Evolutionary conservation across 2,888 invertebrate genomes (phyloP).

Genomic region (Creontiades dilutus): DNA sequence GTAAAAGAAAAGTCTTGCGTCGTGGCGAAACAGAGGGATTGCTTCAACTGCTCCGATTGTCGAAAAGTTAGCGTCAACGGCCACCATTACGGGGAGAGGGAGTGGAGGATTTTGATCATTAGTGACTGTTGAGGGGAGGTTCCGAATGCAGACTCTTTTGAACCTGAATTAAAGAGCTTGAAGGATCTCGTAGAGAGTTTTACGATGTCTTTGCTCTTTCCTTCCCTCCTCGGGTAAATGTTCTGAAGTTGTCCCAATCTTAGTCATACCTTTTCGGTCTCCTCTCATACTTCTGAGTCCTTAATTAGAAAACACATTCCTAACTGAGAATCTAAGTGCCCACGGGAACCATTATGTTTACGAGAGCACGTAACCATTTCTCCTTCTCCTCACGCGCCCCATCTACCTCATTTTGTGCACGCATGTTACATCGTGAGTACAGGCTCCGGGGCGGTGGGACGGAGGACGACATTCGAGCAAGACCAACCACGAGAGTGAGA

Average conservation of each 20-base stretch:
- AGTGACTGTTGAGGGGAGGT: neutral
- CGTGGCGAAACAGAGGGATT: neutral
- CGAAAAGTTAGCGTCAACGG: constrained; percentile 31
- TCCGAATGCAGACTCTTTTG: constrained; percentile 31
- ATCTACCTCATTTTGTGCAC: constrained; percentile 52
- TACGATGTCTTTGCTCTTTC: neutral
- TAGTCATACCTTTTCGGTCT: neutral
- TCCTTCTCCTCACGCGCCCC: constrained; percentile 47
- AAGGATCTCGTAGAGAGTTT: neutral
- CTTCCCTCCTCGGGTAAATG: constrained; percentile 9
- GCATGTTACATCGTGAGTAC: constrained; percentile 42
- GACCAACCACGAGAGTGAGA: neutral
- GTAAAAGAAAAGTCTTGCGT: neutral
- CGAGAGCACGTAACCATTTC: constrained; percentile 51
- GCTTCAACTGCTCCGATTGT: constrained; percentile 8
- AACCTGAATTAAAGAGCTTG: constrained; percentile 38
- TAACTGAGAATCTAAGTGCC: constrained; percentile 56
- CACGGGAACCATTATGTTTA: constrained; percentile 55
- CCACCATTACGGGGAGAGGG: neutral
- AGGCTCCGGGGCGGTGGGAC: neutral
- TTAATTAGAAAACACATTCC: constrained; percentile 59
- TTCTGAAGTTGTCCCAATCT: constrained; percentile 14
- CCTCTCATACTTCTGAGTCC: constrained; percentile 38
- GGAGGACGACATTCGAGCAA: neutral
- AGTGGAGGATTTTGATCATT: constrained; percentile 35